Conservation (phyloP, 2,113 vertebrate species). For the Cygnus buccinator region DNA sequence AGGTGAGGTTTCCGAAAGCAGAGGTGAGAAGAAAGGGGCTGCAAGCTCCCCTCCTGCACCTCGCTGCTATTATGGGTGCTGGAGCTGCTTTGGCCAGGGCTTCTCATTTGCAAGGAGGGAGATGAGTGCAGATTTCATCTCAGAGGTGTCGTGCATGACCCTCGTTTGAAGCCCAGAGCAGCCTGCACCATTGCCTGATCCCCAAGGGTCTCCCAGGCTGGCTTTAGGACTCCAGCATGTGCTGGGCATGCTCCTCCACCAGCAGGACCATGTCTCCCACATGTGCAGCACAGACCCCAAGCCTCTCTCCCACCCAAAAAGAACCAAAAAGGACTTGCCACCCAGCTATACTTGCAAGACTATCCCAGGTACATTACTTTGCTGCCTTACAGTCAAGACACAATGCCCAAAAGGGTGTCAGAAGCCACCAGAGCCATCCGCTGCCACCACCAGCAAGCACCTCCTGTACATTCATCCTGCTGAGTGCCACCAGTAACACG, state of each 20-base stretch:
- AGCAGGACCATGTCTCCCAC: not conserved
- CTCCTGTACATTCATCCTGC: too few species aligned
- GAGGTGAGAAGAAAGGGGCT: not conserved
- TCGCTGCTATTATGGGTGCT: rapidly evolving
- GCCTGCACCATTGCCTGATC: not conserved
- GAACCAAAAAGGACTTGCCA: not conserved
- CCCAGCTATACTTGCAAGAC: not conserved
- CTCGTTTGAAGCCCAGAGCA: not conserved
- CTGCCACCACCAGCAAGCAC: not conserved
- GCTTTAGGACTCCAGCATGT: rapidly evolving
- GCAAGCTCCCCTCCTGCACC: not conserved
- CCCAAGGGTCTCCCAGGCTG: rapidly evolving
- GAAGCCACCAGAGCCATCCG: not conserved
- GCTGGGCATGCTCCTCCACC: not conserved
- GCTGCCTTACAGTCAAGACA: not conserved
- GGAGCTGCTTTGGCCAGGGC: not conserved
- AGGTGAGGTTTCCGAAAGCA: not conserved
- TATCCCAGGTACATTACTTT: not conserved
- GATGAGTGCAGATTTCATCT: not conserved
- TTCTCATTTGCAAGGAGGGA: not conserved
- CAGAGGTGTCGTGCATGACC: not conserved
- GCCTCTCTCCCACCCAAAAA: not conserved
- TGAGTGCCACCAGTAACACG: too few species aligned
- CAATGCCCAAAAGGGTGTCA: rapidly evolving
- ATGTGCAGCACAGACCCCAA: rapidly evolving